A percentile compares a stretch with the other conserved stretches of the same genome.
phyloP scores from a whole-genome alignment of 2,113 vertebrate genomes.

The Lipophrys pholis region DNA sequence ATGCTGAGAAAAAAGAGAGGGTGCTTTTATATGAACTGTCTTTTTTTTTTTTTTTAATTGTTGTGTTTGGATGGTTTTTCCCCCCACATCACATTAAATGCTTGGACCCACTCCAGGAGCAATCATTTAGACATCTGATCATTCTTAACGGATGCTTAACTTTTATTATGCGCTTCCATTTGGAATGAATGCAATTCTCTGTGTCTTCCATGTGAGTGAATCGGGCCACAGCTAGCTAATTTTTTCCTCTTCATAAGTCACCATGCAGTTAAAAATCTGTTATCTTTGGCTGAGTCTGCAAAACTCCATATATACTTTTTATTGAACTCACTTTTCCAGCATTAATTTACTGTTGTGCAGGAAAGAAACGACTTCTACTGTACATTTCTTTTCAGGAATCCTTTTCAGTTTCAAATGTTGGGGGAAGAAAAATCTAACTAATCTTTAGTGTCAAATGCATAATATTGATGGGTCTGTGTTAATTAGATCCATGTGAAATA shows the following conservation, averaged over 20 bases:
- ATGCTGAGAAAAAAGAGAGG: neutral
- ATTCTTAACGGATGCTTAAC: slow-evolving; percentile 29
- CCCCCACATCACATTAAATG: neutral
- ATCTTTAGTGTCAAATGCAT: no score
- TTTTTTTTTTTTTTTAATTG: neutral
- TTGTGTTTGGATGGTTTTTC: slow-evolving; percentile 16
- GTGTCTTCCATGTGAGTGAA: slow-evolving; percentile 19
- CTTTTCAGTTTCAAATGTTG: no score
- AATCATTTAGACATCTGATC: slow-evolving; percentile 36
- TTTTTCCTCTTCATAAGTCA: neutral
- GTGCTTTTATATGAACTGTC: slow-evolving; percentile 3
- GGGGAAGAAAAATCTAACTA: no score
- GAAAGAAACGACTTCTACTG: no score
- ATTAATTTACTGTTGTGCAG: no score
- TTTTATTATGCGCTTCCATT: slow-evolving; percentile 38
- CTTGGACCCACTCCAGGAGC: slow-evolving; percentile 22
- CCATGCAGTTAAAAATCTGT: neutral
- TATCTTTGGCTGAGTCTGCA: neutral
- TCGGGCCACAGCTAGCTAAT: slow-evolving; percentile 16
- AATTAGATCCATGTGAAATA: no score
- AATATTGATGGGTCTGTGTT: no score
- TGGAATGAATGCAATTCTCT: slow-evolving; percentile 11
- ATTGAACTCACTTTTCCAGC: neutral
- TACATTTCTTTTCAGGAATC: no score
- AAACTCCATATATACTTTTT: neutral